phyloP scores from a whole-genome alignment of 2,888 invertebrate species.

The Agrilus biguttatus region DNA sequence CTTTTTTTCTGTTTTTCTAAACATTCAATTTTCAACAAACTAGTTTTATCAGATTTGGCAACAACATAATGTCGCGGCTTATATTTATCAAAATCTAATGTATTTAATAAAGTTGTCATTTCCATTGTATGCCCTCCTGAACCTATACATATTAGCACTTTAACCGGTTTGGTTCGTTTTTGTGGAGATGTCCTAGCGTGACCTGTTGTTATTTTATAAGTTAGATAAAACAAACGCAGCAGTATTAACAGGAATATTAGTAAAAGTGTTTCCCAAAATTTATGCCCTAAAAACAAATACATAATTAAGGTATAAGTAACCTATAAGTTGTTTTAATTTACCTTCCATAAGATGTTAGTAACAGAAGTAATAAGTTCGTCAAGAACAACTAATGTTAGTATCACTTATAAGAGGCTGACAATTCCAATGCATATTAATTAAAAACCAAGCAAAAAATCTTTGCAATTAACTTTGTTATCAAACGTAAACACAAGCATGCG shows the following conservation, averaged over 20 bases:
- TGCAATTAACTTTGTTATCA: too few species aligned
- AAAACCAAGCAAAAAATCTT: too few species aligned
- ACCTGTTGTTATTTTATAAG: conserved; percentile 28
- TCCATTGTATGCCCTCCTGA: conserved; percentile 94
- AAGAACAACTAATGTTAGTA: too few species aligned
- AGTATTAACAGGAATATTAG: conserved; percentile 17
- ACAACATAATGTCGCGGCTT: conserved; percentile 62
- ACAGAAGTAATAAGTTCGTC: too few species aligned
- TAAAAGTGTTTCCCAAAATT: background rate
- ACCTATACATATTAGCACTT: conserved; percentile 52
- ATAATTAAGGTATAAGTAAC: too few species aligned
- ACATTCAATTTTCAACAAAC: conserved; percentile 49
- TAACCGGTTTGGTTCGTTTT: conserved; percentile 19
- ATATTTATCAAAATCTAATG: conserved; percentile 49
- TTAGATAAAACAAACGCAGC: conserved; percentile 22
- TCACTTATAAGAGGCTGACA: too few species aligned
- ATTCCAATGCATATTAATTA: too few species aligned
- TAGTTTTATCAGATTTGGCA: conserved; percentile 64
- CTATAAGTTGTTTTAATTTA: too few species aligned
- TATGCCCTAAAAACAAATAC: too few species aligned
- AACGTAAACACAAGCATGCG: too few species aligned
- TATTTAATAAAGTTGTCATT: conserved; percentile 59
- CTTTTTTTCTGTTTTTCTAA: conserved; percentile 28
- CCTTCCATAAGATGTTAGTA: too few species aligned
- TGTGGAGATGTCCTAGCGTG: conserved; percentile 17